Evolutionary conservation across 1,140 invertebrate species (phyloP).

Genomic region (Heliothis subflexa): DNA sequence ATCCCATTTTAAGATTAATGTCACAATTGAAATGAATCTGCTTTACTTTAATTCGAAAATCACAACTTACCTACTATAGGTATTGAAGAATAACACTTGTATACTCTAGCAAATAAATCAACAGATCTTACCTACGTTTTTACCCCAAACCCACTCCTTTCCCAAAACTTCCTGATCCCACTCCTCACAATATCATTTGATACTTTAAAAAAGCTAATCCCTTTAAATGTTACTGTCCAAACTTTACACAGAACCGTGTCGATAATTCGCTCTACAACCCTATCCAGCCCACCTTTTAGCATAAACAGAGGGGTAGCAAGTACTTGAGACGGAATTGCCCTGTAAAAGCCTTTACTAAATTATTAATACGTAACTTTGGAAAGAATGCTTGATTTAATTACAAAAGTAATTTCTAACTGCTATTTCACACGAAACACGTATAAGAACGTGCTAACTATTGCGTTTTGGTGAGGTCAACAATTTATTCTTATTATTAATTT

Average conservation of each 20-base stretch:
- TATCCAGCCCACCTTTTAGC: conserved; percentile 50
- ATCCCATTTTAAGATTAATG: no score
- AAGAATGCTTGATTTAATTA: conserved; percentile 80
- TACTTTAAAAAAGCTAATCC: no score
- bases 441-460: conserved; percentile 52
- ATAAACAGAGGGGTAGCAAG: conserved; percentile 55
- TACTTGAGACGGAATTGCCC: conserved; percentile 62
- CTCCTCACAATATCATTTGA: no score
- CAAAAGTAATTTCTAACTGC: conserved; percentile 72
- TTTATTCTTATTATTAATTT: conserved; percentile 32
- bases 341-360: conserved; percentile 67
- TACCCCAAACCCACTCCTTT: no score
- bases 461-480: conserved; percentile 44
- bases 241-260: neutral
- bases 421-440: conserved; percentile 71
- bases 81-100: no score
- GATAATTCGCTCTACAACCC: conserved; percentile 13
- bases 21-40: no score
- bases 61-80: no score
- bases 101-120: no score
- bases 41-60: no score
- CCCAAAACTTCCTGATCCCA: no score
- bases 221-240: neutral
- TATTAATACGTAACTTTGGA: conserved; percentile 72
- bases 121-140: no score